Evolutionary conservation across 2,888 invertebrate species (phyloP).

Genomic region (Orchesella flavescens): DNA sequence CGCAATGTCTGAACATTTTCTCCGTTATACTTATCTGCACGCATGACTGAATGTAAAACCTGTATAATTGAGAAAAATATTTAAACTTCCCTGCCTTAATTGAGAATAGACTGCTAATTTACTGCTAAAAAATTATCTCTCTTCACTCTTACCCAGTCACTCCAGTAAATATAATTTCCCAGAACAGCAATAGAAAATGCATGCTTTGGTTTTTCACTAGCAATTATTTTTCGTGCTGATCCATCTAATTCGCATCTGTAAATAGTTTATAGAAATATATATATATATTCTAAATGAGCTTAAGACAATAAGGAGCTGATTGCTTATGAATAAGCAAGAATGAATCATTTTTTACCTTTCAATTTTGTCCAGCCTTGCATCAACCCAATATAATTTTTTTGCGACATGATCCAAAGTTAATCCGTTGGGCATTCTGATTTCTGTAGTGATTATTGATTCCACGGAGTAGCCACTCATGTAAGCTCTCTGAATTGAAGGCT

Average conservation of each 20-base stretch:
- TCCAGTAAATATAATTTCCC: conserved; percentile 89
- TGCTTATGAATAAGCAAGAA: too few species aligned
- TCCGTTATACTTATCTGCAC: conserved; percentile 87
- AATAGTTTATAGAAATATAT: too few species aligned
- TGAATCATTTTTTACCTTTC: too few species aligned
- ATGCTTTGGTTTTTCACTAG: conserved; percentile 84
- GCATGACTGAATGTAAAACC: conserved; percentile 82
- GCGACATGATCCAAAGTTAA: conserved; percentile 84
- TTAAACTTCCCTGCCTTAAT: too few species aligned
- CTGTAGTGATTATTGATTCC: conserved; percentile 83
- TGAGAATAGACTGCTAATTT: too few species aligned
- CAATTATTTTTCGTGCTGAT: conserved; percentile 79
- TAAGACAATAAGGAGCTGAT: too few species aligned
- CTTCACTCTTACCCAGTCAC: conserved; percentile 74
- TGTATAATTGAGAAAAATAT: too few species aligned
- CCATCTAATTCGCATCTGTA: conserved; percentile 83
- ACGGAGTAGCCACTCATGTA: conserved; percentile 81
- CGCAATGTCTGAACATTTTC: conserved; percentile 81
- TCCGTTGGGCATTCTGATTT: conserved; percentile 90
- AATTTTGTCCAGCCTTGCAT: conserved; percentile 88
- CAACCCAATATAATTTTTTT: conserved; percentile 88
- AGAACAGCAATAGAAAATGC: conserved; percentile 90
- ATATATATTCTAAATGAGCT: too few species aligned
- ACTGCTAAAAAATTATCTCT: too few species aligned
- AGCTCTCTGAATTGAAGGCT: conserved; percentile 87